A percentile compares a stretch with the other conserved stretches of the same genome.
Conservation (phyloP, 1,140 invertebrate genomes). For the Lysiphlebus fabarum region DNA sequence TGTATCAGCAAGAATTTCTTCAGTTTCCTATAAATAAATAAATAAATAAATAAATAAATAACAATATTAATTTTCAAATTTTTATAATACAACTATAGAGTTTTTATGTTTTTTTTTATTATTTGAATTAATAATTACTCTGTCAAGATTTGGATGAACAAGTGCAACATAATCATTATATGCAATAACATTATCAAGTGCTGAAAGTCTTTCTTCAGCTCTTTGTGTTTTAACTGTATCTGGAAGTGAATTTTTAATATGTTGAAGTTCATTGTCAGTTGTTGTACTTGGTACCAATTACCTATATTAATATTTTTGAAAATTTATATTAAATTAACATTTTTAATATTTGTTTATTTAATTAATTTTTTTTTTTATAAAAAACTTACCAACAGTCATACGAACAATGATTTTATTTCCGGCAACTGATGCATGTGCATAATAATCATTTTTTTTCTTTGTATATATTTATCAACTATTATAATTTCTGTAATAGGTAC, state of each 20-base stretch:
- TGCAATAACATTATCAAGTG: slow-evolving; percentile 95
- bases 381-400: slow-evolving; percentile 67
- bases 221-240: slow-evolving; percentile 90
- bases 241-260: slow-evolving; percentile 93
- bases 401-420: slow-evolving; percentile 95
- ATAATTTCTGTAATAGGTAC: too few species aligned
- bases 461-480: too few species aligned
- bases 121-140: slow-evolving; percentile 51
- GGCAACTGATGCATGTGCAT: slow-evolving; percentile 86
- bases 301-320: too few species aligned
- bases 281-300: slow-evolving; percentile 90
- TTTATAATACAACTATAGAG: not conserved
- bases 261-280: slow-evolving; percentile 95
- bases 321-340: slow-evolving; percentile 31
- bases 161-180: slow-evolving; percentile 99
- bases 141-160: slow-evolving; percentile 95
- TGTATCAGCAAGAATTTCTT: slow-evolving; percentile 93
- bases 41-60: slow-evolving; percentile 12
- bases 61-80: not conserved
- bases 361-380: not conserved
- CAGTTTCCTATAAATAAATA: slow-evolving; percentile 74
- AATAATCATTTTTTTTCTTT: too few species aligned
- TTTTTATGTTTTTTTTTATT: not conserved
- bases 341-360: not conserved
- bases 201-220: slow-evolving; percentile 94